Evolutionary conservation across 1,140 invertebrate genomes (phyloP), one percentile per base, ranked within the genome.

Genomic region (Drosophila dunni): DNA sequence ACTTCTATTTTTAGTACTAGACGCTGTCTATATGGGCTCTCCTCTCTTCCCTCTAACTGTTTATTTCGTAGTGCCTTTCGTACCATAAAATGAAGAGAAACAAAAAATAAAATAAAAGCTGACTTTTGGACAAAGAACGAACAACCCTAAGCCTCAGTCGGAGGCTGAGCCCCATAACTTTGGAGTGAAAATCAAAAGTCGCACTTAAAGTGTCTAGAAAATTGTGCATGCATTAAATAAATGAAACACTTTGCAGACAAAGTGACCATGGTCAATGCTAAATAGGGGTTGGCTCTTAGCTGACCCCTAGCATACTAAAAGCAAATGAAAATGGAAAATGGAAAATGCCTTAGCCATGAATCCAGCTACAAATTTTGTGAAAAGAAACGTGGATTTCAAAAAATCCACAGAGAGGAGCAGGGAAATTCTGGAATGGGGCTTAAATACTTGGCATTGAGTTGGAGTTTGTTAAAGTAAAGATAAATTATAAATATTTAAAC

Each of bases 181-280:
- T 56, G 53, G 70, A 65, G 70, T 75, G 71, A 63, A 90, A 89
- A 89, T 89, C 84, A 89, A 74, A 81, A 89, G 85, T 84, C 78
- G 81, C 75, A 65, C 78, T 83, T 83, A 89, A 89, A 89, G 80
- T 89, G 84, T 89, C 84, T 90, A 89, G 85, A 82, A 89, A 89
- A 89, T 89, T 89, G 85, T 81, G 81, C 81, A 84, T 89, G 84
- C 80, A 89, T 89, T 89, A 89, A 89, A 89, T 89, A 89, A 89
- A 89, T 89, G 84, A 89, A 89, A 89, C 73, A 81, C 74, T 82
- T 74, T n/a, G 60, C 57, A 63, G 71, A 78, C 67, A 64, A 76
- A 83, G 73, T 83, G 79, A 80, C 84, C 82, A 72, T 56, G 79
- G 67, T 63, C 67, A 58, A 70, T 42, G 53, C 17, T 15, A 64